Conservation (phyloP, 2,113 vertebrate genomes). For the Psettodes erumei region DNA sequence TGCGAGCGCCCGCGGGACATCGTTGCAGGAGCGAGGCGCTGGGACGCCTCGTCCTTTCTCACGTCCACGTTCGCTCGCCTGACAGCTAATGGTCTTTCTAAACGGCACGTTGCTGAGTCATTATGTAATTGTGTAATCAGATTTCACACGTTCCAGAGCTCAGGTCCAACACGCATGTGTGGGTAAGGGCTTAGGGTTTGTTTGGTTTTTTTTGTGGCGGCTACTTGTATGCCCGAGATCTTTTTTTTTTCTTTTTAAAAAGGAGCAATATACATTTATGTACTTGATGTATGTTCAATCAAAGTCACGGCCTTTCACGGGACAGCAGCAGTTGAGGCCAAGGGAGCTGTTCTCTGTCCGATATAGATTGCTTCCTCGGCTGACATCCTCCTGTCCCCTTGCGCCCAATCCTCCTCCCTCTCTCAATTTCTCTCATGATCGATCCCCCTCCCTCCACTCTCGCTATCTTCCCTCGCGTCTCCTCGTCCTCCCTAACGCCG, state of each 20-base stretch:
- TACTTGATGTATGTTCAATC: too few species aligned
- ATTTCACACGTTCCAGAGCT: slow-evolving; percentile 75
- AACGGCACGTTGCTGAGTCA: slow-evolving; percentile 66
- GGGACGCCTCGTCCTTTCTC: slow-evolving; percentile 36
- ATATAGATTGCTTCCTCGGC: slow-evolving; percentile 70
- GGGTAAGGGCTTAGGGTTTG: slow-evolving; percentile 15
- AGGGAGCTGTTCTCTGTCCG: slow-evolving; percentile 63
- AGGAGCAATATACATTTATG: slow-evolving; percentile 15
- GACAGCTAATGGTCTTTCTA: slow-evolving; percentile 66
- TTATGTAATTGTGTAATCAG: slow-evolving; percentile 76
- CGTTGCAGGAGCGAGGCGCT: slow-evolving; percentile 31
- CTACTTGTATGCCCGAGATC: neutral
- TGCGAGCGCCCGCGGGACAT: slow-evolving; percentile 15
- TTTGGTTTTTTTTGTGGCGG: neutral
- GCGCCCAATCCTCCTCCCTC: slow-evolving; percentile 58
- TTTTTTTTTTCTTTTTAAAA: too few species aligned
- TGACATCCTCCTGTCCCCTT: slow-evolving; percentile 62
- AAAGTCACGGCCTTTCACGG: too few species aligned
- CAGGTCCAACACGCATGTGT: slow-evolving; percentile 57
- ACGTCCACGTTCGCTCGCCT: slow-evolving; percentile 30
- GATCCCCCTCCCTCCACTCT: slow-evolving; percentile 65
- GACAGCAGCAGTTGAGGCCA: slow-evolving; percentile 59
- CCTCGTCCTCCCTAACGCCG: slow-evolving; percentile 76
- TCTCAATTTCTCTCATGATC: slow-evolving; percentile 74
- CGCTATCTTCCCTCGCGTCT: slow-evolving; percentile 64